Conservation (phyloP, 2,797 vertebrate species). For the Arnoldichthys spilopterus region DNA sequence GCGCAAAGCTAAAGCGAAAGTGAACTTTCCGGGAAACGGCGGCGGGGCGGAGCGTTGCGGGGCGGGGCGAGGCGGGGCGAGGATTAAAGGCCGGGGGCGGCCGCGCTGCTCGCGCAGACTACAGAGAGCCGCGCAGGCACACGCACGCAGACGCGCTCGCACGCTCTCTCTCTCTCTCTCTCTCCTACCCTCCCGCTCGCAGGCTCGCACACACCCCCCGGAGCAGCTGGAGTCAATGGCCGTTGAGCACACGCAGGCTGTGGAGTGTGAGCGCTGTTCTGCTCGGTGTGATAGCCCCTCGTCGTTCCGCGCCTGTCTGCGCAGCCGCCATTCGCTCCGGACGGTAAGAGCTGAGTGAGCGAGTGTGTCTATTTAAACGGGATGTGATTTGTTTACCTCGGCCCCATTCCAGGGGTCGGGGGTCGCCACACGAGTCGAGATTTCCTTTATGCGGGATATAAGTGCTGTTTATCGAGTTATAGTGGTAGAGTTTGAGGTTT, state of each 20-base stretch:
- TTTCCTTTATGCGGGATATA: no score
- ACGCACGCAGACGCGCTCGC: neutral
- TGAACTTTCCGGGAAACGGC: conserved; percentile 43
- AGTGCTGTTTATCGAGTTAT: no score
- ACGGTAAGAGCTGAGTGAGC: no score
- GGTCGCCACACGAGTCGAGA: no score
- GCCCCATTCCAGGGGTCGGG: no score
- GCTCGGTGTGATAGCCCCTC: no score
- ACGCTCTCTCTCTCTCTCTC: no score
- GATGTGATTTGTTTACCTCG: no score
- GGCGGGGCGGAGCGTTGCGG: neutral
- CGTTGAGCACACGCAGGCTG: neutral
- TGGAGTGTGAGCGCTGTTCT: no score
- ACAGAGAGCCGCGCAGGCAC: neutral
- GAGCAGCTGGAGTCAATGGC: neutral
- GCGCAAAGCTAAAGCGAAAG: conserved; percentile 37
- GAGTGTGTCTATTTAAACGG: no score
- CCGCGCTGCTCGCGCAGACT: neutral
- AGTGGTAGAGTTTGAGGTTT: no score
- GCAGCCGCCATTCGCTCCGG: neutral
- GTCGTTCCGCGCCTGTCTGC: neutral
- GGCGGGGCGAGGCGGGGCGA: neutral
- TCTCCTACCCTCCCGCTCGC: no score
- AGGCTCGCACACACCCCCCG: neutral
- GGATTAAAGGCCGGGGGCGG: neutral